These are phyloP conservation scores for Calosoma granatense DNA, from an alignment of 1,140 invertebrate genomes.

Conservation along the genomic window DNA sequence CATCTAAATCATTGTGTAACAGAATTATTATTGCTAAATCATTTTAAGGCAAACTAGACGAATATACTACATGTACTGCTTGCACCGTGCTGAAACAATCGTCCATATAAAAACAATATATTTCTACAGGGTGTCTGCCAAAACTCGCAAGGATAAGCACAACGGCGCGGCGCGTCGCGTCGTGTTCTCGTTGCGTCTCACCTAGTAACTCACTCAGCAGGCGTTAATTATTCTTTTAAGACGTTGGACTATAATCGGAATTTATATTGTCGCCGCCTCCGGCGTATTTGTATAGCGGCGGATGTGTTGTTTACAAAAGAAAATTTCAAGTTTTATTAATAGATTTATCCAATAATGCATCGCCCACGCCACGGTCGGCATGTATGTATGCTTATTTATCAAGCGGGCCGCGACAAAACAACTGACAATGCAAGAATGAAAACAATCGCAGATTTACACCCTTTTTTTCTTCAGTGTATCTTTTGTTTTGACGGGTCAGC, in stretches of 20 bases:
- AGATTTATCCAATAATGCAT: neutral
- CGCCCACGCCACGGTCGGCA: neutral
- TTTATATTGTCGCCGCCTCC: slow-evolving; percentile 6
- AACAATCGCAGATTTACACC: too few species aligned
- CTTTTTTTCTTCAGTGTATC: too few species aligned
- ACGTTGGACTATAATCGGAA: neutral
- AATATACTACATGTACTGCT: too few species aligned
- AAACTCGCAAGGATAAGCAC: neutral
- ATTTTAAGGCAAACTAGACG: too few species aligned
- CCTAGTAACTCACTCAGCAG: neutral
- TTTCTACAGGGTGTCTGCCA: neutral
- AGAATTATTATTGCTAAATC: too few species aligned
- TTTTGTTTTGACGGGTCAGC: too few species aligned
- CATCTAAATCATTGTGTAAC: too few species aligned
- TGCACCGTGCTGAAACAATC: neutral
- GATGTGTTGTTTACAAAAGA: slow-evolving; percentile 9
- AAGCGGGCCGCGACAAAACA: neutral
- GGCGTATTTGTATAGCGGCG: slow-evolving; percentile 3
- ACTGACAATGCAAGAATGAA: neutral
- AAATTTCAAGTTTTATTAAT: neutral
- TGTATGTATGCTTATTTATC: too few species aligned
- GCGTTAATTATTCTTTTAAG: neutral
- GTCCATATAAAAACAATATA: slow-evolving; percentile 1
- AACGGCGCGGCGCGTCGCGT: too few species aligned
- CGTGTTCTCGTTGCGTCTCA: neutral